Base-by-base conservation (phyloP, 2,113 vertebrate genomes). In the Plectropomus leopardus region DNA sequence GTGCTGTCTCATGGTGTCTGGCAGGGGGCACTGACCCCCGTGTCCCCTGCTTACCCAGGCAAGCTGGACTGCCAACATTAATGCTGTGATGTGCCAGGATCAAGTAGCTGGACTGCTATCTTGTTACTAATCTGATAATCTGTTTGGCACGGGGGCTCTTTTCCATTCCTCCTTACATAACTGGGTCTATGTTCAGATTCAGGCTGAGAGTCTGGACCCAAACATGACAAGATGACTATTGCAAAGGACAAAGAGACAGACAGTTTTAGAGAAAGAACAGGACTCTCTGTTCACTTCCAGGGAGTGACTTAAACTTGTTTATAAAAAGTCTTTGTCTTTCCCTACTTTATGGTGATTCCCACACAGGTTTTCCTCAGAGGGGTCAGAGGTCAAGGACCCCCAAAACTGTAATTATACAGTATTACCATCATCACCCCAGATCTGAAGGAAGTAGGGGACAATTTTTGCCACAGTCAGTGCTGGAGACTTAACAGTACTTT, bases 121-220 rank as follows among this genome's bases (percentile, higher is more conserved):
- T 85, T 80, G 80, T 94, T 94, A 89, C 93, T 87, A 86, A 92
- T 92, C 91, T 58, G 65, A 75, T 94, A 90, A 95, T 92, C 89
- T 92, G 88, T 77, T 92, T 90, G 89, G 88, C 83, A 83, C 64
- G 15, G 70, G 48, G 55, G 63, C 74, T 74, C 79, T 64, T 92
- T 94, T 93, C 91, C 90, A 91, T 88, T 88, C 80, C 81, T 77
- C 23, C 80, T 93, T 93, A 92, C 88, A 88, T 92, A 94, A 93
- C 57, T 32, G 36, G n/a, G 26, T 78, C 89, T 72, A 78, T 83
- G 89, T 88, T 84, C 47, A 42, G 77, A 75, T 44, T 78, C 55
- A 23, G 34, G 51, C 48, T 47, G 28, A n/a, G 63, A 40, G 21
- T 67, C 51, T 7, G 34, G 63, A 64, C 57, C 54, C 51, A 40